Conservation (phyloP, 2,888 invertebrate genomes). For the Sphecodes monilicornis region DNA sequence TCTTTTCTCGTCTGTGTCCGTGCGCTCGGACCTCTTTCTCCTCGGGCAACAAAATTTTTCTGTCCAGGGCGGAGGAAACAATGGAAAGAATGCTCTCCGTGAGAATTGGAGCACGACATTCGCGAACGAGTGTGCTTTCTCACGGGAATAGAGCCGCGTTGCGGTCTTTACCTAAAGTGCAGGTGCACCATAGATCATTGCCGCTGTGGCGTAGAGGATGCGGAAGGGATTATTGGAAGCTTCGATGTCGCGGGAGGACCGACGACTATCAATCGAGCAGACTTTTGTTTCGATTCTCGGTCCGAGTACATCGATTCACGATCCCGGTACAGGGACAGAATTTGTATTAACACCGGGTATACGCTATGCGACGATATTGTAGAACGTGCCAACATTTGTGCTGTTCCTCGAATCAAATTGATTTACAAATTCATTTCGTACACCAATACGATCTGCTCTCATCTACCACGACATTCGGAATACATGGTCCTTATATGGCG, state of each 20-base stretch:
- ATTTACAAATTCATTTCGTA: background rate
- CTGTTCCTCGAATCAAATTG: background rate
- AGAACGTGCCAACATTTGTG: background rate
- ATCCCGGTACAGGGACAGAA: background rate
- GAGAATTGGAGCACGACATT: slow-evolving; percentile 57
- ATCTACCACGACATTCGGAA: no score
- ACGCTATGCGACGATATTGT: background rate
- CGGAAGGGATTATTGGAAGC: background rate
- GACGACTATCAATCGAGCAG: slow-evolving; percentile 12
- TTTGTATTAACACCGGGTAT: background rate
- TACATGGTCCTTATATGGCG: no score
- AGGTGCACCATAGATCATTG: slow-evolving; percentile 44
- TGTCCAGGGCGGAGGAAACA: slow-evolving; percentile 7
- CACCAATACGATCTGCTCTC: no score
- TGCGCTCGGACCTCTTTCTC: background rate
- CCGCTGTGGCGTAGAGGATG: background rate
- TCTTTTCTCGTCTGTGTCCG: background rate
- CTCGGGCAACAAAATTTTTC: slow-evolving; percentile 34
- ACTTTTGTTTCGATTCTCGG: background rate
- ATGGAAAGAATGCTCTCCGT: slow-evolving; percentile 38
- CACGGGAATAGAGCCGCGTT: slow-evolving; percentile 49
- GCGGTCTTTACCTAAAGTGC: slow-evolving; percentile 58
- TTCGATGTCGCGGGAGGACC: background rate
- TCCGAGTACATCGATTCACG: background rate
- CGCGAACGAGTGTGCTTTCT: slow-evolving; percentile 61